A percentile compares a stretch with the other conserved stretches of the same genome.
phyloP scores from a whole-genome alignment of 2,797 vertebrate species.

The Australoheros facetus region DNA sequence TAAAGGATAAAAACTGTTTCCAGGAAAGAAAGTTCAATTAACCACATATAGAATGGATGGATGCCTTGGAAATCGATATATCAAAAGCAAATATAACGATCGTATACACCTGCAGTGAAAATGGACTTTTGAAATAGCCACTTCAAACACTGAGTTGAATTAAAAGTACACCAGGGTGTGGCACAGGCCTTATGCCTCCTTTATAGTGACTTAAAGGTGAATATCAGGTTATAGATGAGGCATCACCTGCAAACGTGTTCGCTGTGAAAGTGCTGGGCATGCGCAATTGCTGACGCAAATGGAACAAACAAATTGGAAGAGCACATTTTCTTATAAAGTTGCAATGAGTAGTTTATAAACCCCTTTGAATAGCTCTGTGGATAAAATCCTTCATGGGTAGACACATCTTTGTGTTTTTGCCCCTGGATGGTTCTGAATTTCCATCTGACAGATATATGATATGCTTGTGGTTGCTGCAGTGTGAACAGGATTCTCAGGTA shows the following conservation, averaged over 20 bases:
- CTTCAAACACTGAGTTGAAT: not conserved
- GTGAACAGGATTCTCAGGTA: not conserved
- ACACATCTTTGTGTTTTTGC: no score
- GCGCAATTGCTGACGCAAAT: not conserved
- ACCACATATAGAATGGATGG: not conserved
- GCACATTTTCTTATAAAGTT: not conserved
- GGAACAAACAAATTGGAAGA: not conserved
- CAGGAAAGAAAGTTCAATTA: not conserved
- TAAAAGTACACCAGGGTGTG: not conserved
- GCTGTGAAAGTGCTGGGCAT: not conserved
- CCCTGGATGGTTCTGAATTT: not conserved
- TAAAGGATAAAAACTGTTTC: rapidly evolving
- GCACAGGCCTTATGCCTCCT: not conserved
- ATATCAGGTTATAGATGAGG: not conserved
- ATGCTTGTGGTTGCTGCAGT: not conserved
- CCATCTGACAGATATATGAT: not conserved
- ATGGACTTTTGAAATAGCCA: not conserved
- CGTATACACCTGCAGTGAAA: not conserved
- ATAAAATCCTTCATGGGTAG: not conserved
- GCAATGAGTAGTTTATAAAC: not conserved
- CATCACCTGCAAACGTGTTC: constrained; percentile 24
- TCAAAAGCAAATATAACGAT: not conserved
- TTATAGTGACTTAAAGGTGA: not conserved
- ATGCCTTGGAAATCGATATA: not conserved
- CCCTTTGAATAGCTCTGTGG: not conserved